Evolutionary conservation across 2,888 invertebrate genomes (phyloP), one percentile per base, ranked within the genome.

Genomic region (Cataglyphis altisquamis): DNA sequence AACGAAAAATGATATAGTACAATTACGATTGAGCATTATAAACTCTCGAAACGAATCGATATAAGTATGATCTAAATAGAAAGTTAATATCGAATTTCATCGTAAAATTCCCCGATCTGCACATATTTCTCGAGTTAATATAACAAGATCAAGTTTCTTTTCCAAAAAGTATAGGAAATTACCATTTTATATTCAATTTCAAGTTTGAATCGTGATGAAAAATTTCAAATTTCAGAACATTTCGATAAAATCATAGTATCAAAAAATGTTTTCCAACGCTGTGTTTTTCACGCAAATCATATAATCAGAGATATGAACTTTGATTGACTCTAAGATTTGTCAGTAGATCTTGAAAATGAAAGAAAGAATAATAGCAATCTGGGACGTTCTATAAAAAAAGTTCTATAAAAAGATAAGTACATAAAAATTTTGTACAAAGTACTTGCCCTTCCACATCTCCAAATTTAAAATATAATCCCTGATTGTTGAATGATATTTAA

Each of bases 391-490:
- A 41, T 29, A 29, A 29, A 29, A 29, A 29, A 29, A 29, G 25
- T 29, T 29, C 25, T 29, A 29, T 41, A 66, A 10, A 75, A 25
- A 75, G 52, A 66, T 18, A 66, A 15, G 0, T 52, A 18, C 5
- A 32, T n/a, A 15, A 4, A 12, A 77, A 66, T 66, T 77, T 66
- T 52, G n/a, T 29, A 55, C 52, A 52, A 66, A 66, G n/a, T 67
- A n/a, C 67, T 55, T 41, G 55, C n/a, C 55, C n/a, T 29, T 29
- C 9, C 21, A 55, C 21, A 3, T 57, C 70, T 57, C 15, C 9
- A 45, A 45, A 57, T 78, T 52, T 32, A 12, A 78, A 78, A 78
- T 78, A 78, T 45, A 70, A 78, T 77, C 52, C 6, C 39, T 55
- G 67, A 55, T 77, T 67, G 29, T 29, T 10, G 55, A 41, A 32